Percentiles rank a stretch among this genome's conserved stretches.
Conservation (phyloP, 2,797 vertebrate species). For the Sitta carolinensis region DNA sequence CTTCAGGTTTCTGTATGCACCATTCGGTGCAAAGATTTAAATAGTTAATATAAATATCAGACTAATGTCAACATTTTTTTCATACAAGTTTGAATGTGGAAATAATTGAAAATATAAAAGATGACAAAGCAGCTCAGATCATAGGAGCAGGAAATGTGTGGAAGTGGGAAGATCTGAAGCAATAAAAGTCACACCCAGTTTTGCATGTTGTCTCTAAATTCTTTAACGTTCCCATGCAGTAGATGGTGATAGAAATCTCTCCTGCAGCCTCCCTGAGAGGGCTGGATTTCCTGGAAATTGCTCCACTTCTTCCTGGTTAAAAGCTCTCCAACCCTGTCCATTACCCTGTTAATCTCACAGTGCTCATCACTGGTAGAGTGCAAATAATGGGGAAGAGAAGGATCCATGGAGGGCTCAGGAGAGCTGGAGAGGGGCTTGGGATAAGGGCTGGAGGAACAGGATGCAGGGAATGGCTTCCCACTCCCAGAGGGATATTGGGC, state of each 20-base stretch:
- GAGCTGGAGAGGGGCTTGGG: not conserved
- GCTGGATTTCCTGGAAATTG: not conserved
- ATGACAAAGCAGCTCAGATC: not conserved
- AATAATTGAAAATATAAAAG: not conserved
- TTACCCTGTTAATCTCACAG: not conserved
- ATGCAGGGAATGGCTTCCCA: not conserved
- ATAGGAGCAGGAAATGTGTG: not conserved
- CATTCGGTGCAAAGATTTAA: not conserved
- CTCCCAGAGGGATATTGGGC: not conserved
- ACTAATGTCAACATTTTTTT: not conserved
- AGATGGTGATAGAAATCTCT: not conserved
- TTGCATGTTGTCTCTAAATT: not conserved
- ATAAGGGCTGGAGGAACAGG: accelerated
- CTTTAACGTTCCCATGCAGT: accelerated
- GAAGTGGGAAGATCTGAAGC: not conserved
- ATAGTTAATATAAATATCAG: not conserved
- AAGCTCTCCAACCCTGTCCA: not conserved
- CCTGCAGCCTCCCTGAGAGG: too few species aligned
- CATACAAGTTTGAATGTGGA: not conserved
- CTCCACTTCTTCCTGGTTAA: not conserved
- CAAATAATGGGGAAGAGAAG: not conserved
- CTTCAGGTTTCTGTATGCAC: not conserved
- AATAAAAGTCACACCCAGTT: not conserved
- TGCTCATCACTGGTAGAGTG: not conserved
- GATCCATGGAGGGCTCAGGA: not conserved